Conservation (phyloP, 2,888 invertebrate genomes). For the Venusia cambrica region DNA sequence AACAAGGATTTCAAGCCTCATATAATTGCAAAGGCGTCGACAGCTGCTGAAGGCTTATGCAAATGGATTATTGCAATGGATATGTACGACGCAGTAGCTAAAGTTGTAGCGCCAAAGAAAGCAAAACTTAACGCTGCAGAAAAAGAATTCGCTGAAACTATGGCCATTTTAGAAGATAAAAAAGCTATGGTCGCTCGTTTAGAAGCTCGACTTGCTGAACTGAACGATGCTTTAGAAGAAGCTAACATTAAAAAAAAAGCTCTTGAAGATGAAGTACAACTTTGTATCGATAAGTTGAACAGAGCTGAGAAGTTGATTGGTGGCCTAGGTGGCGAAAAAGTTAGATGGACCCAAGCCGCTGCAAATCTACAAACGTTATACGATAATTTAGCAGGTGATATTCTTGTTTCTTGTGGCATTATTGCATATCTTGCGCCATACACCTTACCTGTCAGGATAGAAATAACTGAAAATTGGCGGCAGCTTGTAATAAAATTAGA, state of each 20-base stretch:
- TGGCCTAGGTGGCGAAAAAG: slow-evolving; percentile 93
- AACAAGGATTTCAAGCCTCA: slow-evolving; percentile 90
- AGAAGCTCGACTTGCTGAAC: slow-evolving; percentile 87
- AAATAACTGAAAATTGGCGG: slow-evolving; percentile 86
- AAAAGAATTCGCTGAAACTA: slow-evolving; percentile 89
- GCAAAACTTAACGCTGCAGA: slow-evolving; percentile 90
- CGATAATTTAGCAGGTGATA: slow-evolving; percentile 93
- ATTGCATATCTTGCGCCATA: slow-evolving; percentile 95
- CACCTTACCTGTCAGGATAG: slow-evolving; percentile 84
- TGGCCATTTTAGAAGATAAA: slow-evolving; percentile 92
- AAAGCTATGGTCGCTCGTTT: slow-evolving; percentile 88
- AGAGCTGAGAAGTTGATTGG: slow-evolving; percentile 94
- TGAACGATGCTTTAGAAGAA: slow-evolving; percentile 85
- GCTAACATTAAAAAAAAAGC: slow-evolving; percentile 84
- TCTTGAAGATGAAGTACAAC: slow-evolving; percentile 86
- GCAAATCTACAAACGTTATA: slow-evolving; percentile 86
- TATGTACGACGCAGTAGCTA: slow-evolving; percentile 91
- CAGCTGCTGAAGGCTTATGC: slow-evolving; percentile 96
- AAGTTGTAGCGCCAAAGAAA: slow-evolving; percentile 92
- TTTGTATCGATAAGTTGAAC: slow-evolving; percentile 91
- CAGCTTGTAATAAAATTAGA: slow-evolving; percentile 82
- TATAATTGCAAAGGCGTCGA: slow-evolving; percentile 92
- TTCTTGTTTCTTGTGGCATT: slow-evolving; percentile 92
- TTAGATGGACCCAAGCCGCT: slow-evolving; percentile 91
- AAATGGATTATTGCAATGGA: slow-evolving; percentile 96